These are phyloP conservation scores for Dyspetes luteomarginatus DNA, from an alignment of 2,888 invertebrate species.

Conservation along the genomic window DNA sequence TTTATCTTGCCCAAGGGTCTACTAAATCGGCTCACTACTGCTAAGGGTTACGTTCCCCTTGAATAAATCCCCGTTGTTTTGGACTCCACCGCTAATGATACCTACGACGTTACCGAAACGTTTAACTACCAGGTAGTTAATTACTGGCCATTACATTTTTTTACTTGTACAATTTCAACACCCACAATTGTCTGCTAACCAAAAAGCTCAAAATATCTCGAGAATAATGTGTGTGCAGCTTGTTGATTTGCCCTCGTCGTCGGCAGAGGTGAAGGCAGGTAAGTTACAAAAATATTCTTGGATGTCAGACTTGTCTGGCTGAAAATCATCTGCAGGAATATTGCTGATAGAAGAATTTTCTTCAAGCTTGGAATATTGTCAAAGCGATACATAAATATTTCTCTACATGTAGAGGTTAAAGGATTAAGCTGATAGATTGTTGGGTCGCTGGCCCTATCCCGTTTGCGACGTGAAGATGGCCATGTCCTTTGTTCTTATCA, in stretches of 20 bases:
- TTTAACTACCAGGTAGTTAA: neutral
- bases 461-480: neutral
- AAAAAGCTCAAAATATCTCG: too few species aligned
- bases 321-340: neutral
- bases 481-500: neutral
- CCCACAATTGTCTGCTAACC: too few species aligned
- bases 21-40: slow-evolving; percentile 4
- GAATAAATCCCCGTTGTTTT: neutral
- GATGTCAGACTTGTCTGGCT: neutral
- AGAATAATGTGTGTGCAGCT: too few species aligned
- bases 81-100: neutral
- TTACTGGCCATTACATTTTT: too few species aligned
- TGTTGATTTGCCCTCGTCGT: too few species aligned
- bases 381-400: neutral
- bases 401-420: neutral
- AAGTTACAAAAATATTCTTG: too few species aligned
- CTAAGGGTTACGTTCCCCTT: neutral
- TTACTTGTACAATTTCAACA: too few species aligned
- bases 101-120: neutral
- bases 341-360: neutral
- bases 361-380: neutral
- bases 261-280: too few species aligned
- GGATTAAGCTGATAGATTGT: too few species aligned
- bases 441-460: neutral
- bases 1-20: slow-evolving; percentile 7